Evolutionary conservation across 2,797 vertebrate species (phyloP).

Genomic region (Clamator glandarius): DNA sequence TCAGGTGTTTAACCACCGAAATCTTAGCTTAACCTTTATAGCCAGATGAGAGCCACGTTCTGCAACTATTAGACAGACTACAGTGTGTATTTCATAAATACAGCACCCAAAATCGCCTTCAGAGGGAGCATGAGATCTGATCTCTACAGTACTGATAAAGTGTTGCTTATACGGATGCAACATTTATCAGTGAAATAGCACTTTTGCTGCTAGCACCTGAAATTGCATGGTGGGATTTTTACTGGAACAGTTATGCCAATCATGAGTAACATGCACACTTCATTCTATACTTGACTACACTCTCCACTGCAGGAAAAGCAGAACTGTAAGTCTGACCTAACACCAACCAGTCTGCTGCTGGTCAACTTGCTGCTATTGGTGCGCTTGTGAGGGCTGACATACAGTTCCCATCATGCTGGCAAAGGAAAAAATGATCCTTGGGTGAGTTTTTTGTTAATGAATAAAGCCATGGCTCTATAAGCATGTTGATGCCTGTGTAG

Average conservation of each 20-base stretch:
- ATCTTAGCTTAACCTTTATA: neutral
- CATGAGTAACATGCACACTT: neutral
- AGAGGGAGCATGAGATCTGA: neutral
- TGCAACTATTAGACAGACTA: neutral
- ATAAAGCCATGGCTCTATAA: neutral
- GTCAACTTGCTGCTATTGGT: neutral
- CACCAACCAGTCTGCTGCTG: neutral
- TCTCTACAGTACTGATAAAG: neutral
- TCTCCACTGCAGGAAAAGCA: neutral
- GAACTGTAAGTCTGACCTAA: neutral
- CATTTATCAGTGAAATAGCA: neutral
- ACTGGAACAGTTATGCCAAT: neutral
- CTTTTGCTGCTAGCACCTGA: neutral
- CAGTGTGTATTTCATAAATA: neutral
- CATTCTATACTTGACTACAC: neutral
- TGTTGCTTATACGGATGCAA: neutral
- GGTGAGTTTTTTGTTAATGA: neutral
- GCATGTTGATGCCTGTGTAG: rapidly evolving
- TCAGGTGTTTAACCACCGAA: neutral
- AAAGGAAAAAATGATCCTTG: neutral
- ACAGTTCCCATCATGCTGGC: neutral
- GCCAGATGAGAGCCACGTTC: neutral
- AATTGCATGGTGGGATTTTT: neutral
- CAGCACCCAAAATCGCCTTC: neutral
- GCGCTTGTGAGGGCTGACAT: neutral